Percentiles rank a stretch among this genome's conserved stretches.
Conservation (phyloP, 2,888 invertebrate species). For the Lymantria dispar region DNA sequence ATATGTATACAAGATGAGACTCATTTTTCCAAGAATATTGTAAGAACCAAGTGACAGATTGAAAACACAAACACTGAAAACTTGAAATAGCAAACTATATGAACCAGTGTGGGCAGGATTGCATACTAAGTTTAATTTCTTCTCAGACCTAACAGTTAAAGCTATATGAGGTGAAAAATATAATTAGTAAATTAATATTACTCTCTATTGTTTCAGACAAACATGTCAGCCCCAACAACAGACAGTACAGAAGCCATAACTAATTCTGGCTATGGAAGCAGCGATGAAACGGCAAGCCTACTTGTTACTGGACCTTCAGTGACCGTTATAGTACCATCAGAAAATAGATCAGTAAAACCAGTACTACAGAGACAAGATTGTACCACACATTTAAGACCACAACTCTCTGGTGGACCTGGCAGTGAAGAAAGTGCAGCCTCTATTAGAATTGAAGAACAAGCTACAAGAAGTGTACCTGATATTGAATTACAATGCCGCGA, state of each 20-base stretch:
- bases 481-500: slow-evolving; percentile 90
- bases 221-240: slow-evolving; percentile 76
- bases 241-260: slow-evolving; percentile 81
- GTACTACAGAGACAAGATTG: slow-evolving; percentile 93
- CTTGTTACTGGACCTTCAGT: slow-evolving; percentile 85
- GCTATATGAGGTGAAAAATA: too few relatives aligned
- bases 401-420: slow-evolving; percentile 87
- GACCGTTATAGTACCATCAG: slow-evolving; percentile 73
- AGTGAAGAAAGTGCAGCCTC: slow-evolving; percentile 88
- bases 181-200: not conserved
- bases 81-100: too few relatives aligned
- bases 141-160: too few relatives aligned
- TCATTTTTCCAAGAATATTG: too few relatives aligned
- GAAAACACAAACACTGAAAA: too few relatives aligned
- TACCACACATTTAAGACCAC: slow-evolving; percentile 88
- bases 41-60: too few relatives aligned
- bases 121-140: too few relatives aligned
- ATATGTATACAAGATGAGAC: too few relatives aligned
- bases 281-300: slow-evolving; percentile 92
- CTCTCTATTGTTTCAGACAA: slow-evolving; percentile 60
- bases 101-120: too few relatives aligned
- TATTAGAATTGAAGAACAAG: slow-evolving; percentile 84
- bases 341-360: slow-evolving; percentile 85
- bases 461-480: slow-evolving; percentile 90
- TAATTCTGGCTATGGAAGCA: slow-evolving; percentile 87